A percentile compares a stretch with the other conserved stretches of the same genome.
Evolutionary conservation across 2,888 invertebrate genomes (phyloP).

Genomic region (Podabrus alpinus): DNA sequence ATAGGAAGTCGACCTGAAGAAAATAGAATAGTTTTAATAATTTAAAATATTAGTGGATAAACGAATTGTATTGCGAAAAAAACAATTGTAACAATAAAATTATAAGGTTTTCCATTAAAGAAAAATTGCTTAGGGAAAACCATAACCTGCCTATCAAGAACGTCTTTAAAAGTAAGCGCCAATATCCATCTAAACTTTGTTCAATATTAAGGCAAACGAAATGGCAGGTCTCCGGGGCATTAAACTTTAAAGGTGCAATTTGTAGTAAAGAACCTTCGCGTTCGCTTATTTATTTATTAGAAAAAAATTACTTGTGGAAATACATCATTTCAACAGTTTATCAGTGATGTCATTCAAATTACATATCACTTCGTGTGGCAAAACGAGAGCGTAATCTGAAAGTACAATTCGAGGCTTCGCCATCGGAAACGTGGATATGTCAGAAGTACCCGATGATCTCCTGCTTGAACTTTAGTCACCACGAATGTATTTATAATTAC

Average conservation of each 20-base stretch:
- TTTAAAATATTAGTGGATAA: background rate
- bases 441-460: background rate
- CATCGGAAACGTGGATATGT: background rate
- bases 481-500: background rate
- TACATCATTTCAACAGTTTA: slow-evolving; percentile 1
- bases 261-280: slow-evolving; percentile 14
- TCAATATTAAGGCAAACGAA: slow-evolving; percentile 19
- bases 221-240: slow-evolving; percentile 11
- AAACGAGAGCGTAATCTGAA: background rate
- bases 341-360: background rate
- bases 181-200: slow-evolving; percentile 13
- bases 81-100: background rate
- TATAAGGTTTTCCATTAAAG: slow-evolving; percentile 3
- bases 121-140: background rate
- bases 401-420: background rate
- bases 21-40: background rate
- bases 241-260: slow-evolving; percentile 19
- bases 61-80: background rate
- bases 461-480: background rate
- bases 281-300: slow-evolving; percentile 10
- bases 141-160: slow-evolving; percentile 12
- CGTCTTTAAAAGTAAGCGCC: slow-evolving; percentile 9
- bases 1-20: background rate
- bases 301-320: slow-evolving; percentile 2
- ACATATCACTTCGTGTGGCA: background rate